Evolutionary conservation across 2,888 invertebrate genomes (phyloP), one percentile per base, ranked within the genome.

Genomic region (Bellardia pandia): DNA sequence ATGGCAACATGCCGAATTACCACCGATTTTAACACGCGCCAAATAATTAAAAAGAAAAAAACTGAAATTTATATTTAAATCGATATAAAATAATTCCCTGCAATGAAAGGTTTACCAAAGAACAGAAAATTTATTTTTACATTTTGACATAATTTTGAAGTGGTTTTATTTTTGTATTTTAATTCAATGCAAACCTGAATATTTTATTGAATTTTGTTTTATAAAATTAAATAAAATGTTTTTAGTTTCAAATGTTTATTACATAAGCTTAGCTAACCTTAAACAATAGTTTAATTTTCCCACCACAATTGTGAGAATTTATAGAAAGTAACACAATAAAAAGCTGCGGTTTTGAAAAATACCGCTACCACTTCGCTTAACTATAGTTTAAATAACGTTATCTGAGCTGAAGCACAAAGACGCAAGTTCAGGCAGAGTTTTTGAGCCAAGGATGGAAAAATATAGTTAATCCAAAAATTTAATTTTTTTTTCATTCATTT

Each of bases 1-100:
- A 86, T 83, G 79, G 86, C 86, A 81, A 72, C 72, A 86, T 71
- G 77, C 84, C 74, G 86, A 56, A 81, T 45, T 81, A 76, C 83
- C 79, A 62, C 14, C 23, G 53, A 86, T 56, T 84, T 74, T 56
- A 81, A 81, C 86, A 87, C 86, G 81, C 77, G 84, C 86, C 84
- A 87, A 87, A 87, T 84, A 87, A 74, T 84, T 69, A 78, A 84
- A 84, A 86, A 72, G 58, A 68, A 56, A 8, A n/a, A n/a, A 58
- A 42, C 11, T 3, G 48, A 58, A 66, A 16, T 78, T 78, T 69
- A 14, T 33, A 69, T 13, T 53, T 30, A 40, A 64, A 23, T 76
- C 33, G 11, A 64, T 40, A 33, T 33, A 48, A 9, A 37, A 8
- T 7, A 13, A 6, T 23, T 8, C 23, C 23, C 16, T 56, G n/a